These are phyloP conservation scores for Ranitomeya imitator DNA, from an alignment of 2,113 vertebrate genomes.

Conservation along the genomic window DNA sequence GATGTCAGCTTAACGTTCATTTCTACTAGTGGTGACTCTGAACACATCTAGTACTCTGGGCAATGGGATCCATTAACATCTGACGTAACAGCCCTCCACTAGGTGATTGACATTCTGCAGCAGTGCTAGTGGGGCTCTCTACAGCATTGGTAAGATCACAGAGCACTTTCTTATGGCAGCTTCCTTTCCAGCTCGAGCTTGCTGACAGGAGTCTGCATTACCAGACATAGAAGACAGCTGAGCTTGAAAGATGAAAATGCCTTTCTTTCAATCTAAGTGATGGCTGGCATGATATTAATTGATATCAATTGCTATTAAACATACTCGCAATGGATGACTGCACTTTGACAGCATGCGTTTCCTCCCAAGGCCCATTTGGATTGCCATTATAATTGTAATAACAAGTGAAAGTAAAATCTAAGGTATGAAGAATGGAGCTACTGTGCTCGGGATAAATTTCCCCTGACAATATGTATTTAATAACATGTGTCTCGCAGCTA, in stretches of 20 bases:
- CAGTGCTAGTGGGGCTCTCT: too few relatives aligned
- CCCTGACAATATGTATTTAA: conserved; percentile 57
- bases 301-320: conserved; percentile 55
- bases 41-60: too few relatives aligned
- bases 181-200: not conserved
- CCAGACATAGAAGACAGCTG: conserved; percentile 32
- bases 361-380: conserved; percentile 52
- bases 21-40: too few relatives aligned
- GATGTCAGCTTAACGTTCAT: too few relatives aligned
- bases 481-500: conserved; percentile 49
- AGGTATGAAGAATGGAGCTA: conserved; percentile 47
- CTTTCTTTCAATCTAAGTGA: conserved; percentile 48
- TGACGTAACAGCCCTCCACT: too few relatives aligned
- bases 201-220: conserved; percentile 11
- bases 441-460: conserved; percentile 53
- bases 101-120: too few relatives aligned
- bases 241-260: conserved; percentile 40
- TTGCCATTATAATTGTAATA: conserved; percentile 46
- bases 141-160: conserved; percentile 12
- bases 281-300: conserved; percentile 54
- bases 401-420: conserved; percentile 38
- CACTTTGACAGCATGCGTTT: conserved; percentile 40
- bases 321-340: conserved; percentile 52
- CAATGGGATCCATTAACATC: too few relatives aligned
- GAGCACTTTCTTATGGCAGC: not conserved